These are phyloP conservation scores for Drosophila prostipennis DNA, from an alignment of 2,888 invertebrate genomes.

Conservation along the genomic window DNA sequence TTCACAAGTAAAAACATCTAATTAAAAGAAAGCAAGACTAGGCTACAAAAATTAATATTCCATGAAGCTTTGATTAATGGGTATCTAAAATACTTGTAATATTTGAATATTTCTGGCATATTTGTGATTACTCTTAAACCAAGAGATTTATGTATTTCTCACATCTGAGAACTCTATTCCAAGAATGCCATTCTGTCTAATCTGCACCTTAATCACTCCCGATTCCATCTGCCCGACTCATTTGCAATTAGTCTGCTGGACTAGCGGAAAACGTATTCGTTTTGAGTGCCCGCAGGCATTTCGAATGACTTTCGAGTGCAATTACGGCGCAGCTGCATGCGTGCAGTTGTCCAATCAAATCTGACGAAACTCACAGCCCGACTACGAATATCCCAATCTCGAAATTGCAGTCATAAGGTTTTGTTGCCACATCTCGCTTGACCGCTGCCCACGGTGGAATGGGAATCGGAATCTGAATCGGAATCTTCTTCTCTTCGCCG, in stretches of 20 bases:
- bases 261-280: conserved; percentile 46
- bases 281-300: conserved; percentile 44
- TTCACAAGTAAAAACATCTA: not conserved
- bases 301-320: conserved; percentile 59
- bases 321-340: conserved; percentile 65
- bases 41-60: not conserved
- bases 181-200: not conserved
- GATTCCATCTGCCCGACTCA: conserved; percentile 43
- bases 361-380: not conserved
- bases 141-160: not conserved
- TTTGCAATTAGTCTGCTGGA: conserved; percentile 59
- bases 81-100: not conserved
- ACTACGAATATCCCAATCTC: not conserved
- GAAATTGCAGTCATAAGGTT: conserved; percentile 54
- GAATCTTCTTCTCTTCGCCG: conserved; percentile 42
- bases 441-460: conserved; percentile 43
- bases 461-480: not conserved
- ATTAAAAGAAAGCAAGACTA: not conserved
- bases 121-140: no score
- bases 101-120: no score
- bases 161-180: not conserved
- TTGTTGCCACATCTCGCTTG: conserved; percentile 34
- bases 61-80: not conserved
- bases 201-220: not conserved
- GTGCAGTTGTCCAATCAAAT: conserved; percentile 70